Percentiles rank a stretch among this genome's conserved stretches.
Evolutionary conservation across 2,113 vertebrate genomes (phyloP).

Genomic region (Ibidorhyncha struthersii): DNA sequence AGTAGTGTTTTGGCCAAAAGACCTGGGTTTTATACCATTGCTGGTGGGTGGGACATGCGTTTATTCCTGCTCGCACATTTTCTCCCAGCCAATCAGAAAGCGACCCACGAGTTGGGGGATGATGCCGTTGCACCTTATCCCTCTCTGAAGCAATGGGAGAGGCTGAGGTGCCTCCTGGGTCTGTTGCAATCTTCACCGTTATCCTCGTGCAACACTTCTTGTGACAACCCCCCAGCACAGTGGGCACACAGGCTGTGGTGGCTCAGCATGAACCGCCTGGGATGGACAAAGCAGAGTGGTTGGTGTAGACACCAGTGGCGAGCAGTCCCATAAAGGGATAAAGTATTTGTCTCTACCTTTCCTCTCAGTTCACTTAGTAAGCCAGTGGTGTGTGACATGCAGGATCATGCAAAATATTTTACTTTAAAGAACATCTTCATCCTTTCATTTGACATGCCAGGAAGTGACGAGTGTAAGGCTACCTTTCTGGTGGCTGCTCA

Average conservation of each 20-base stretch:
- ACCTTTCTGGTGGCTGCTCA: too few relatives aligned
- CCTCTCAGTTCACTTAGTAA: background rate
- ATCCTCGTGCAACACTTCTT: background rate
- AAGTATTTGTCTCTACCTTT: background rate
- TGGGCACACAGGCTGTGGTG: accelerated
- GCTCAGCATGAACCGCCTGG: background rate
- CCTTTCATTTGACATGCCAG: background rate
- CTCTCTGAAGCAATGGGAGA: background rate
- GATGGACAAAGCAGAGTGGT: background rate
- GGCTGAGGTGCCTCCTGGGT: background rate
- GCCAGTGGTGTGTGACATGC: background rate
- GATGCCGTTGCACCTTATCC: background rate
- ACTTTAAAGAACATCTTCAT: background rate
- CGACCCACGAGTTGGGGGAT: accelerated
- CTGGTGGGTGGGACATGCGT: background rate
- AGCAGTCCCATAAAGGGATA: background rate
- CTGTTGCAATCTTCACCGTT: background rate
- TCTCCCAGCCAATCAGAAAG: background rate
- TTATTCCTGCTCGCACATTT: too few relatives aligned
- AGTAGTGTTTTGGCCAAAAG: background rate
- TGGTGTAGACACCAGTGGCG: background rate
- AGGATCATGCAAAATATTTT: accelerated
- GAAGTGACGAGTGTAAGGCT: too few relatives aligned
- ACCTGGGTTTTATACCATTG: background rate
- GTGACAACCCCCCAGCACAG: accelerated